Evolutionary conservation across 2,113 vertebrate genomes (phyloP).

Genomic region (Eurystomus gularis): DNA sequence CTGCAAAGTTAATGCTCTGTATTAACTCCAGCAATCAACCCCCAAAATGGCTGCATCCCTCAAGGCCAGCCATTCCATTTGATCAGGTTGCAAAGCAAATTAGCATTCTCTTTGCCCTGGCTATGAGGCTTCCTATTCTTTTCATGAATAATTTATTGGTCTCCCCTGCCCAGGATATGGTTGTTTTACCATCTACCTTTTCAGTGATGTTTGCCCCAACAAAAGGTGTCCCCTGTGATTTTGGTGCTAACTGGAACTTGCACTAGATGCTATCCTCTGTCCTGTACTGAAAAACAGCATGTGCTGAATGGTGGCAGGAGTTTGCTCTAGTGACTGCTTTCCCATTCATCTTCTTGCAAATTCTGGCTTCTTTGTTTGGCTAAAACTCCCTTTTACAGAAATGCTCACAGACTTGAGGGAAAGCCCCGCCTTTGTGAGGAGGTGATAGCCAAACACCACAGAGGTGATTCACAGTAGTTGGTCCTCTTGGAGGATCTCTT

Average conservation of each 20-base stretch:
- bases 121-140: slow-evolving; percentile 57
- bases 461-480: not conserved
- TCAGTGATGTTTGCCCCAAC: not conserved
- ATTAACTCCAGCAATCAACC: slow-evolving; percentile 67
- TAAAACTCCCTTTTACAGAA: not conserved
- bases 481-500: not conserved
- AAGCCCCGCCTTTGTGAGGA: not conserved
- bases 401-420: not conserved
- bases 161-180: slow-evolving; percentile 33
- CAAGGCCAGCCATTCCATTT: slow-evolving; percentile 63
- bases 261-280: not conserved
- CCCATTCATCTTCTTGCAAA: not conserved
- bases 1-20: slow-evolving; percentile 73
- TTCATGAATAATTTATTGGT: slow-evolving; percentile 70
- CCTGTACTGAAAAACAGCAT: not conserved
- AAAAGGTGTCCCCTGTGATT: not conserved
- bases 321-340: not conserved
- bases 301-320: not conserved
- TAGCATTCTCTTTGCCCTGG: slow-evolving; percentile 64
- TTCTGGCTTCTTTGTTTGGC: not conserved
- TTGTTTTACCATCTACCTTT: slow-evolving; percentile 40
- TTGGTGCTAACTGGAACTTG: not conserved
- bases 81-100: slow-evolving; percentile 68
- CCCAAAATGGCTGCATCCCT: slow-evolving; percentile 67
- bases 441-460: not conserved